Evolutionary conservation across 2,797 vertebrate species (phyloP).

Genomic region (Lycodopsis pacificus): DNA sequence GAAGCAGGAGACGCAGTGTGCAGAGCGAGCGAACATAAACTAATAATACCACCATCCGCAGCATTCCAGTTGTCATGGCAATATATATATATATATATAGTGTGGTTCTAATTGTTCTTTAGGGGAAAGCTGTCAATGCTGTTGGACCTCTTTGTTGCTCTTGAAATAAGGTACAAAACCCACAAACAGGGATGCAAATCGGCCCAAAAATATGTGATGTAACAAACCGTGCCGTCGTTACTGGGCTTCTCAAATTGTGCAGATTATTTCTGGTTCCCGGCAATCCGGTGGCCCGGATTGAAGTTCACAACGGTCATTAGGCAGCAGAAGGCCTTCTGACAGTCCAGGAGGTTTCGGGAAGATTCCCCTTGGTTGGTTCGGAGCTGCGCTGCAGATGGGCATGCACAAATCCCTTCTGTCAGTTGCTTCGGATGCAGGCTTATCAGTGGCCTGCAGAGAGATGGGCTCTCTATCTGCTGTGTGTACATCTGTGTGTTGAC

Average conservation of each 20-base stretch:
- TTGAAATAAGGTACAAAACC: conserved; percentile 11
- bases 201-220: conserved; percentile 25
- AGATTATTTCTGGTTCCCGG: conserved; percentile 48
- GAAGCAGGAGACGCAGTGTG: conserved; percentile 59
- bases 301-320: conserved; percentile 49
- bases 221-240: conserved; percentile 26
- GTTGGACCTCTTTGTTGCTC: conserved; percentile 43
- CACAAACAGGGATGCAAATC: neutral
- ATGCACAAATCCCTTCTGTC: conserved; percentile 60
- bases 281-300: conserved; percentile 19
- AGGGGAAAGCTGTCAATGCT: conserved; percentile 30
- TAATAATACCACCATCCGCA: conserved; percentile 69
- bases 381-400: conserved; percentile 66
- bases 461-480: conserved; percentile 10
- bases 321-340: conserved; percentile 64
- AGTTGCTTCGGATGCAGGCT: conserved; percentile 43
- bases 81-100: conserved; percentile 48
- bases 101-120: conserved; percentile 43
- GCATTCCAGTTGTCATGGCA: conserved; percentile 72
- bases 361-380: conserved; percentile 54
- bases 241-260: conserved; percentile 22
- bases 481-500: conserved; percentile 34
- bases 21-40: conserved; percentile 54
- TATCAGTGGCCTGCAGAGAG: conserved; percentile 54
- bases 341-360: conserved; percentile 54